Conservation (phyloP, 37 sponge, comb jelly and placozoan genomes). For the Hexactinellida sp. region DNA sequence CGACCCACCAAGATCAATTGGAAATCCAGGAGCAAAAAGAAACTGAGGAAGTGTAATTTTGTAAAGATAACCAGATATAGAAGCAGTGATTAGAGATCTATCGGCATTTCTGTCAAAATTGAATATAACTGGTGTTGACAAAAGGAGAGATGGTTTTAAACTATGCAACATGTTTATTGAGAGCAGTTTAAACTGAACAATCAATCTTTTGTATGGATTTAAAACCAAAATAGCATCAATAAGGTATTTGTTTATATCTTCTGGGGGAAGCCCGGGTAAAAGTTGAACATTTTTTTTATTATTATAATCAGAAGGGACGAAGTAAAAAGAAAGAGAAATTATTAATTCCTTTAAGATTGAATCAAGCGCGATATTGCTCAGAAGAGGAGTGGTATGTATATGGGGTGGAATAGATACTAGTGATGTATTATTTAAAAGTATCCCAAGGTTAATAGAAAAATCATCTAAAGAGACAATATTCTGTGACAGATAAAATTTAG, state of each 20-base stretch:
- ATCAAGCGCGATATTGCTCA: not conserved
- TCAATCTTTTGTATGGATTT: not conserved
- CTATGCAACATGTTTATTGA: not conserved
- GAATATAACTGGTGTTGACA: not conserved
- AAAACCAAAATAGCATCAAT: not conserved
- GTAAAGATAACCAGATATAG: not conserved
- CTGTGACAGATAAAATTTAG: not conserved
- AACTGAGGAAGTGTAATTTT: not conserved
- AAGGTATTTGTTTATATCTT: not conserved
- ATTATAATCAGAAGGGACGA: not conserved
- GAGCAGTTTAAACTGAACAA: not conserved
- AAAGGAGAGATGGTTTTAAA: not conserved
- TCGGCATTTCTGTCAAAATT: not conserved
- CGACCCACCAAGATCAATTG: constrained; percentile 19
- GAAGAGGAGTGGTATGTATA: not conserved
- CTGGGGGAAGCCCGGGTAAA: not conserved
- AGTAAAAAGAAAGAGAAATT: not conserved
- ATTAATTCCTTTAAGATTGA: not conserved
- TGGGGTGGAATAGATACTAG: not conserved
- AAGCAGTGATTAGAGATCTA: not conserved
- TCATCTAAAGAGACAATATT: not conserved
- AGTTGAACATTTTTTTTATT: not conserved
- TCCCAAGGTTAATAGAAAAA: not conserved
- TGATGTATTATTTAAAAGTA: not conserved
- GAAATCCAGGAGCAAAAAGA: not conserved